Evolutionary conservation across 2,113 vertebrate species (phyloP).

Genomic region (Emydura subglobosa): DNA sequence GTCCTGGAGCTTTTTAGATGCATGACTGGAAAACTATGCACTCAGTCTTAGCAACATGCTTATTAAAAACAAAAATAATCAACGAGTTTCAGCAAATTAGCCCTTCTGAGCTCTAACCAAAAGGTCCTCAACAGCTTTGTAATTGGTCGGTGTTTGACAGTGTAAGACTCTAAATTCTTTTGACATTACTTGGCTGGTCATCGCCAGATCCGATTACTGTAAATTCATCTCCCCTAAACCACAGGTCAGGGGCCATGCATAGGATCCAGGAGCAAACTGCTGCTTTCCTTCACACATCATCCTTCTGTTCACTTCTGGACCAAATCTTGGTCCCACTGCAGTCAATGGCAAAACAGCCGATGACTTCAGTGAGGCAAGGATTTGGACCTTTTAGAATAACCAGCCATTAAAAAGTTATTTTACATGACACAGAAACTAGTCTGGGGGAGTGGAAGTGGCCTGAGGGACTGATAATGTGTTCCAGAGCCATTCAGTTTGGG

Average conservation of each 20-base stretch:
- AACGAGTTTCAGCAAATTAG: accelerated
- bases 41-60: not conserved
- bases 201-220: accelerated
- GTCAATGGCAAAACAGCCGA: not conserved
- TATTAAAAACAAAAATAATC: not conserved
- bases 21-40: not conserved
- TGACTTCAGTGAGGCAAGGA: not conserved
- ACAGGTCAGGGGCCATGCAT: accelerated
- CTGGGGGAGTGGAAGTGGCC: not conserved
- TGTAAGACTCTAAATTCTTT: not conserved
- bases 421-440: not conserved
- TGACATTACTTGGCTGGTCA: not conserved
- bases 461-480: not conserved
- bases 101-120: accelerated
- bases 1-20: not conserved
- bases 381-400: not conserved
- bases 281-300: not conserved
- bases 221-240: not conserved
- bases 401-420: not conserved
- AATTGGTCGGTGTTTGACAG: not conserved
- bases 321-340: not conserved
- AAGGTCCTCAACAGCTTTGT: not conserved
- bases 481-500: not conserved
- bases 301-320: not conserved
- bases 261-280: not conserved